Percentiles rank a stretch among this genome's conserved stretches.
phyloP scores from a whole-genome alignment of 2,797 vertebrate genomes.

The Galaxias olidus region DNA sequence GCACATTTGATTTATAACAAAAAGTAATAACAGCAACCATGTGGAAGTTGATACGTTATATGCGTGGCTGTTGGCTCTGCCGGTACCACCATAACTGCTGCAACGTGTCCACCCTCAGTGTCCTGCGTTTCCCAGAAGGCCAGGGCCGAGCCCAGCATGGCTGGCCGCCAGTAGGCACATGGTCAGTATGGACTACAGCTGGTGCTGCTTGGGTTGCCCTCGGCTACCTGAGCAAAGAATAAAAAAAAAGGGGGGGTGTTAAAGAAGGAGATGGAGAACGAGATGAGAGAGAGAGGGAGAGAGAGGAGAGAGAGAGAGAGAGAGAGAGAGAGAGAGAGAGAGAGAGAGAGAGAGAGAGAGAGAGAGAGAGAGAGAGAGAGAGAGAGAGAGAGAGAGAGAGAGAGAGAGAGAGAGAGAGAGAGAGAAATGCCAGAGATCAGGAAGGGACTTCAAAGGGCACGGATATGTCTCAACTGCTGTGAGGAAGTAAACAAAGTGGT shows the following conservation, averaged over 20 bases:
- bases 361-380: constrained; percentile 12
- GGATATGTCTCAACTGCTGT: neutral
- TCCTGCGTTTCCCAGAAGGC: too few relatives aligned
- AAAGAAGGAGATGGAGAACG: neutral
- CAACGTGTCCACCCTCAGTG: too few relatives aligned
- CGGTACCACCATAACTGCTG: too few relatives aligned
- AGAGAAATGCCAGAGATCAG: neutral
- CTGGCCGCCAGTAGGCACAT: too few relatives aligned
- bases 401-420: neutral
- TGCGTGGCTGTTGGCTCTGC: too few relatives aligned
- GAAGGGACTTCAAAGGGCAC: too few relatives aligned
- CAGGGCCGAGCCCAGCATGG: too few relatives aligned
- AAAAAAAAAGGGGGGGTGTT: too few relatives aligned
- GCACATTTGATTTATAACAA: too few relatives aligned
- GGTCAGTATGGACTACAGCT: neutral
- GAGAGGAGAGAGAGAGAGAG: constrained; percentile 15
- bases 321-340: constrained; percentile 6
- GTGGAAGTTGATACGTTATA: too few relatives aligned
- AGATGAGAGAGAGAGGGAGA: neutral
- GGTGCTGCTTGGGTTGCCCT: neutral
- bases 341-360: constrained; percentile 13
- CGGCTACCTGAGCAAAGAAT: too few relatives aligned
- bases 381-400: neutral
- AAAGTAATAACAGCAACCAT: too few relatives aligned
- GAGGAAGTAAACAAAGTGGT: neutral